Evolutionary conservation across 53 echinoderm and acorn worm species (phyloP).

Genomic region (Antedon mediterranea): DNA sequence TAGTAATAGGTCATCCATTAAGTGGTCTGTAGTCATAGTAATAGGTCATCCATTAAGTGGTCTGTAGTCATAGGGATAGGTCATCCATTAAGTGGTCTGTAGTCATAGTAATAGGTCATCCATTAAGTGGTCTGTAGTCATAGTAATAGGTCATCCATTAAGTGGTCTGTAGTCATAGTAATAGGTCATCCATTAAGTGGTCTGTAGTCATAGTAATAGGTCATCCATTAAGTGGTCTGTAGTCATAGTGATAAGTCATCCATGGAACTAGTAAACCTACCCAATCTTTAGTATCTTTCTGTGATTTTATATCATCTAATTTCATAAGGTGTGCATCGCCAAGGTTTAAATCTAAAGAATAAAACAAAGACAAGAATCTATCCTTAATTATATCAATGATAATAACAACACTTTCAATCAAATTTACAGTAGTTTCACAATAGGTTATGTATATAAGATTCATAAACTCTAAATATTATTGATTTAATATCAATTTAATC

Average conservation of each 20-base stretch:
- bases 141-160: neutral
- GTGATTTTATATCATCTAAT: slow-evolving; percentile 64
- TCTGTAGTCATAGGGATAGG: too few relatives aligned
- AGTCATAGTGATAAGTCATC: neutral
- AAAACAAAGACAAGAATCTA: neutral
- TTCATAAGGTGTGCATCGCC: slow-evolving; percentile 70
- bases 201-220: too few relatives aligned
- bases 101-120: neutral
- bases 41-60: neutral
- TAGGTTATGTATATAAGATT: too few relatives aligned
- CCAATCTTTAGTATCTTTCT: slow-evolving; percentile 49
- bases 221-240: too few relatives aligned
- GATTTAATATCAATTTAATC: too few relatives aligned
- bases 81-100: too few relatives aligned
- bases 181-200: neutral
- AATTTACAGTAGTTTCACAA: too few relatives aligned
- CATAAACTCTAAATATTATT: too few relatives aligned
- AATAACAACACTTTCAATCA: too few relatives aligned
- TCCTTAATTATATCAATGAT: neutral
- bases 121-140: too few relatives aligned
- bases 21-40: too few relatives aligned
- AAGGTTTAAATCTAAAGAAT: slow-evolving; percentile 52
- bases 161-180: too few relatives aligned
- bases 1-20: neutral
- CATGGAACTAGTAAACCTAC: slow-evolving; percentile 10